These are phyloP conservation scores for Synergus umbraculus DNA, from an alignment of 2,888 invertebrate species.

Conservation along the genomic window DNA sequence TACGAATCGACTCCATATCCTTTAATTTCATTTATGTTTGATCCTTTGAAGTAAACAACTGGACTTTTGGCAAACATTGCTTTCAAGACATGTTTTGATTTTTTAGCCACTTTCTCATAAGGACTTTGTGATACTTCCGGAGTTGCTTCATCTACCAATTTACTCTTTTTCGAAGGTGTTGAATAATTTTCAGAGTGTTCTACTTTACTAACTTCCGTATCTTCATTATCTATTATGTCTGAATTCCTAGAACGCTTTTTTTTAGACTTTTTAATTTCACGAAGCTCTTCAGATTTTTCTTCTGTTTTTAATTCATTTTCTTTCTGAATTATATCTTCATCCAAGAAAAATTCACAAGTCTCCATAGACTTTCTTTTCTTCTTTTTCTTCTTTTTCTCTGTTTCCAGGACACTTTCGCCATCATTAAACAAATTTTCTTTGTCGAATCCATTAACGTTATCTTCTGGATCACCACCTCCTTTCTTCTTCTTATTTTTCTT, in stretches of 20 bases:
- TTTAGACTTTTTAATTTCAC: conserved; percentile 46
- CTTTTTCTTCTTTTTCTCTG: conserved; percentile 43
- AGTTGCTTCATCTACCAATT: conserved; percentile 38
- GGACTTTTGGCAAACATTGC: conserved; percentile 66
- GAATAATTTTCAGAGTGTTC: conserved; percentile 35
- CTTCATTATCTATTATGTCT: conserved; percentile 14
- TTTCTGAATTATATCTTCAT: conserved; percentile 47
- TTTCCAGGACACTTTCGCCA: conserved; percentile 1
- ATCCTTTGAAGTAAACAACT: conserved; percentile 66
- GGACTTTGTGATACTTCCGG: conserved; percentile 21
- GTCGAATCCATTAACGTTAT: conserved; percentile 16
- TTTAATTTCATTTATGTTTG: conserved; percentile 70
- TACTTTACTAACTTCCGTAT: conserved; percentile 36
- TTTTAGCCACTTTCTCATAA: conserved; percentile 8
- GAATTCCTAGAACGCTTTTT: conserved; percentile 24
- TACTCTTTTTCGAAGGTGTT: conserved; percentile 35
- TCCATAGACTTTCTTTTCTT: conserved; percentile 48
- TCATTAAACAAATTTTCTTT: conserved; percentile 45
- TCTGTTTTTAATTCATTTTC: conserved; percentile 44
- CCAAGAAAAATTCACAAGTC: conserved; percentile 46
- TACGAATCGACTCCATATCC: conserved; percentile 66
- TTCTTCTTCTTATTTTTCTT: conserved; percentile 31
- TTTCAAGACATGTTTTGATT: conserved; percentile 63
- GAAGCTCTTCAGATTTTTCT: conserved; percentile 39
- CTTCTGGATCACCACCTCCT: conserved; percentile 26